Conservation (phyloP, 2,113 vertebrate species). For the Eira barbara region DNA sequence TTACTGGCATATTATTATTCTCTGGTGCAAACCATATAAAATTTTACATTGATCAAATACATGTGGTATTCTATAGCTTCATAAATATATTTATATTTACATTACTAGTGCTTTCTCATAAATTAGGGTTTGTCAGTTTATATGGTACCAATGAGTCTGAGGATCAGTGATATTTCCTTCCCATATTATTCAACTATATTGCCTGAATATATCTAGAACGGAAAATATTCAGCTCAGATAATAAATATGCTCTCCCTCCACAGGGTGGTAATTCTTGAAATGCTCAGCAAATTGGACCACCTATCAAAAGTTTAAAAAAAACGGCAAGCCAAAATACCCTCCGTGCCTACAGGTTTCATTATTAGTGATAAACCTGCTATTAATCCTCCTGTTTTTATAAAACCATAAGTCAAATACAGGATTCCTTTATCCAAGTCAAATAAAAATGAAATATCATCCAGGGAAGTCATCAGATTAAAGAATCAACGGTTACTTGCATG, state of each 20-base stretch:
- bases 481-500: neutral
- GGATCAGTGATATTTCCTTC: neutral
- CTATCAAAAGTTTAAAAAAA: neutral
- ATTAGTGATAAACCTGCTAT: neutral
- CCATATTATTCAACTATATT: neutral
- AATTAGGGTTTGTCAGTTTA: neutral
- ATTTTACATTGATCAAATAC: neutral
- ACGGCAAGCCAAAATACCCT: neutral
- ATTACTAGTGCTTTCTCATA: conserved; percentile 4
- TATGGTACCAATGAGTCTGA: conserved; percentile 22
- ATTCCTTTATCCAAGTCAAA: neutral
- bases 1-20: neutral
- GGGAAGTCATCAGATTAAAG: conserved; percentile 32
- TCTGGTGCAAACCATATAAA: neutral
- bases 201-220: neutral
- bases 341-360: conserved; percentile 22
- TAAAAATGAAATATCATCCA: neutral
- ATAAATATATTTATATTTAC: neutral
- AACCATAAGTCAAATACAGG: neutral
- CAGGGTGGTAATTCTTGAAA: conserved; percentile 2
- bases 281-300: neutral
- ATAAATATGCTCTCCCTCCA: neutral
- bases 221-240: conserved; percentile 22
- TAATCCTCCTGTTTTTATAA: neutral
- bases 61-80: neutral